A percentile compares a stretch with the other conserved stretches of the same genome.
Conservation (phyloP, 1,140 invertebrate species). For the Tenebrio molitor region DNA sequence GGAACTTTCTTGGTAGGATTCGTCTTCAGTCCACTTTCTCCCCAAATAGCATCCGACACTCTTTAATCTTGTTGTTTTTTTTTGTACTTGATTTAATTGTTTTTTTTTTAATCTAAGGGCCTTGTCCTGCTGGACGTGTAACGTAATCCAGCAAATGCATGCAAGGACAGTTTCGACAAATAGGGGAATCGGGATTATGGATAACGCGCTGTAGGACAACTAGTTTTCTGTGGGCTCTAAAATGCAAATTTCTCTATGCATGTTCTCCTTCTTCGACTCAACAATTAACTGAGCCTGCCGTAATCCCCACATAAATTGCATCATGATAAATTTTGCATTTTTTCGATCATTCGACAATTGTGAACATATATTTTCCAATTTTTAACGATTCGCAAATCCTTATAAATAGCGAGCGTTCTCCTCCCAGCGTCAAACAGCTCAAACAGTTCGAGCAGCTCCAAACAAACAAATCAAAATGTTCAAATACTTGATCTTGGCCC, state of each 20-base stretch:
- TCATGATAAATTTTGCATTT: background rate
- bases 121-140: too few species aligned
- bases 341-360: background rate
- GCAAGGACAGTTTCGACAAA: too few species aligned
- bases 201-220: too few species aligned
- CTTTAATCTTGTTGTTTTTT: too few species aligned
- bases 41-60: too few species aligned
- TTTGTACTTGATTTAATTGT: too few species aligned
- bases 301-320: slow-evolving; percentile 3
- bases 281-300: background rate
- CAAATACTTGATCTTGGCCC: slow-evolving; percentile 50
- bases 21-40: too few species aligned
- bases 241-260: background rate
- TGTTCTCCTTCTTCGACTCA: background rate
- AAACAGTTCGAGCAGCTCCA: background rate
- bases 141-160: too few species aligned
- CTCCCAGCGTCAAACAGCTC: background rate
- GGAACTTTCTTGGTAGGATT: too few species aligned
- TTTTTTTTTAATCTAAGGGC: too few species aligned
- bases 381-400: background rate
- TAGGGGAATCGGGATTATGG: too few species aligned
- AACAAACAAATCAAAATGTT: slow-evolving; percentile 38
- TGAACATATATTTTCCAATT: too few species aligned
- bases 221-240: background rate
- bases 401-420: background rate